Percentiles rank a stretch among this genome's conserved stretches.
Conservation (phyloP, 2,113 vertebrate species). For the Aix galericulata region DNA sequence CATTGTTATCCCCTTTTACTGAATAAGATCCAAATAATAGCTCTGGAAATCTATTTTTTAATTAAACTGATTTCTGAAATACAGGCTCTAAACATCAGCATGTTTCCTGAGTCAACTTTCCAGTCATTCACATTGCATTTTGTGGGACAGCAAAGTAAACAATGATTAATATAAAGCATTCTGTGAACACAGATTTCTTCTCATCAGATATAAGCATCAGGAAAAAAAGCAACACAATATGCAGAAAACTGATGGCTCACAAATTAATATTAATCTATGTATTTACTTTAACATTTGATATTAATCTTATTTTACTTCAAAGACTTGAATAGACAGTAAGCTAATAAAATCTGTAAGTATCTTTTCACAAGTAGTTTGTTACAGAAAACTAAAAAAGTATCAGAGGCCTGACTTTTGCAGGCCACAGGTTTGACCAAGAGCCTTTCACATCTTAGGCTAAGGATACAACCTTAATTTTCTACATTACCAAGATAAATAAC, state of each 20-base stretch:
- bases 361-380: neutral
- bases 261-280: constrained; percentile 7
- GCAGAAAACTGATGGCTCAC: neutral
- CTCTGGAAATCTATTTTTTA: neutral
- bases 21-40: neutral
- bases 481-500: neutral
- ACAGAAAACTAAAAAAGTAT: neutral
- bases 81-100: neutral
- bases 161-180: constrained; percentile 4
- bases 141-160: constrained; percentile 32
- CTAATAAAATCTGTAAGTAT: neutral
- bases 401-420: neutral
- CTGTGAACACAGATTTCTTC: neutral
- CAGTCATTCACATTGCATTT: neutral
- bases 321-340: neutral
- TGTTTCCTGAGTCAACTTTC: neutral
- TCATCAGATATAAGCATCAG: neutral
- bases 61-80: neutral
- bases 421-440: neutral
- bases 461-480: neutral
- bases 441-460: neutral
- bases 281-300: neutral
- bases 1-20: neutral
- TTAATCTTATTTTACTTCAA: neutral
- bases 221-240: neutral